These are phyloP conservation scores for Mactromeris polynyma DNA, from an alignment of 2,888 invertebrate species.

Conservation along the genomic window DNA sequence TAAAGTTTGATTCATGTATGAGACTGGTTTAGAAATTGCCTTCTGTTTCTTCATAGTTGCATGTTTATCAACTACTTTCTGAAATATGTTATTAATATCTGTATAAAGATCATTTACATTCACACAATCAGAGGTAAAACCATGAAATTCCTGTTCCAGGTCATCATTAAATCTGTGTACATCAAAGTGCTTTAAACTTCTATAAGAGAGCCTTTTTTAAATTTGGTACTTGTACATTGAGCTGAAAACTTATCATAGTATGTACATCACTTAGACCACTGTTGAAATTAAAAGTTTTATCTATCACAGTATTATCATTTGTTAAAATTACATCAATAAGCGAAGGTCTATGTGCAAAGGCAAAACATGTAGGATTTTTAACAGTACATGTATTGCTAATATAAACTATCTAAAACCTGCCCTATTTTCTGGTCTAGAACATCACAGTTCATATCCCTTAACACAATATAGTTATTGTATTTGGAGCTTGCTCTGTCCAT, in stretches of 20 bases:
- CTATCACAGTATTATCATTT: constrained; percentile 1
- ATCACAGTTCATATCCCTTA: too few species aligned
- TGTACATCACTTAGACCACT: constrained; percentile 50
- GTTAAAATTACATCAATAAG: constrained; percentile 44
- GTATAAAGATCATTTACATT: constrained; percentile 8
- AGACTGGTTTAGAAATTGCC: not conserved
- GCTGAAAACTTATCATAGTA: constrained; percentile 39
- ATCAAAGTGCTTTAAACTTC: constrained; percentile 41
- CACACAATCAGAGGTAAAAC: not conserved
- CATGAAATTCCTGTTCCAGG: not conserved
- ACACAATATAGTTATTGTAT: too few species aligned
- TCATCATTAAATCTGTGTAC: constrained; percentile 23
- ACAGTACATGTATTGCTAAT: constrained; percentile 38
- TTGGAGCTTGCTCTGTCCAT: too few species aligned
- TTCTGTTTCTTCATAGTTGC: constrained; percentile 27
- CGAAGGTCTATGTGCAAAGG: not conserved
- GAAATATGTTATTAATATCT: not conserved
- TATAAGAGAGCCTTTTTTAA: constrained; percentile 24
- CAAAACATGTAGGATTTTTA: constrained; percentile 45
- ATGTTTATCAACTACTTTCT: constrained; percentile 16
- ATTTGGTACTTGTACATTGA: not conserved
- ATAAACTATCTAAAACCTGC: too few species aligned
- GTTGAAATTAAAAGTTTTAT: constrained; percentile 38
- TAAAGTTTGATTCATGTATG: constrained; percentile 44
- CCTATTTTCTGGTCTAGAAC: too few species aligned